A percentile compares a stretch with the other conserved stretches of the same genome.
phyloP scores from a whole-genome alignment of 2,888 invertebrate species.

The Tenthredo notha region DNA sequence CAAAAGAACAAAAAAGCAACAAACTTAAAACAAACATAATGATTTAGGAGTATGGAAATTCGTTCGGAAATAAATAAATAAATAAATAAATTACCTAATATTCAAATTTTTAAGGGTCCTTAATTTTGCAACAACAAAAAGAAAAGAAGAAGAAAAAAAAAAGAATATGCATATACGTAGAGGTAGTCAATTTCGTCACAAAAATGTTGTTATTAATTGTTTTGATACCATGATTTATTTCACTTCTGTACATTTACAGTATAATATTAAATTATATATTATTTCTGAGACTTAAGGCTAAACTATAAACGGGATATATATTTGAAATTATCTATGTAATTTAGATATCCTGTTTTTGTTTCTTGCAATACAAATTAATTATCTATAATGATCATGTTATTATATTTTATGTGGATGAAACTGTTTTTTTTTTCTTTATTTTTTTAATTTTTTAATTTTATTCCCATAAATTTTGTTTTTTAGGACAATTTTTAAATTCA shows the following conservation, averaged over 20 bases:
- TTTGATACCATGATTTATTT: conserved; percentile 40
- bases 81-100: not conserved
- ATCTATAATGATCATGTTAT: not conserved
- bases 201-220: conserved; percentile 34
- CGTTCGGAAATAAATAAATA: not conserved
- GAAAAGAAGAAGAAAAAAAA: too few relatives aligned
- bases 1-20: conserved; percentile 52
- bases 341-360: conserved; percentile 22
- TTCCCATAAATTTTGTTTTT: not conserved
- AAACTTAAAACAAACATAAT: conserved; percentile 41
- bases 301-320: not conserved
- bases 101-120: conserved; percentile 3
- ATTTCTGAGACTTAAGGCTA: conserved; percentile 33
- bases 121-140: not conserved
- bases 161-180: not conserved
- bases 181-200: conserved; percentile 40
- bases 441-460: not conserved
- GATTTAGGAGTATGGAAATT: conserved; percentile 1
- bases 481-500: not conserved
- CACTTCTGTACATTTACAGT: conserved; percentile 40
- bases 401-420: not conserved
- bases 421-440: not conserved
- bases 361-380: not conserved
- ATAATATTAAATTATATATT: conserved; percentile 2
- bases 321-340: conserved; percentile 13